Evolutionary conservation across 2,888 invertebrate genomes (phyloP).

Genomic region (Rhogogaster chlorosoma): DNA sequence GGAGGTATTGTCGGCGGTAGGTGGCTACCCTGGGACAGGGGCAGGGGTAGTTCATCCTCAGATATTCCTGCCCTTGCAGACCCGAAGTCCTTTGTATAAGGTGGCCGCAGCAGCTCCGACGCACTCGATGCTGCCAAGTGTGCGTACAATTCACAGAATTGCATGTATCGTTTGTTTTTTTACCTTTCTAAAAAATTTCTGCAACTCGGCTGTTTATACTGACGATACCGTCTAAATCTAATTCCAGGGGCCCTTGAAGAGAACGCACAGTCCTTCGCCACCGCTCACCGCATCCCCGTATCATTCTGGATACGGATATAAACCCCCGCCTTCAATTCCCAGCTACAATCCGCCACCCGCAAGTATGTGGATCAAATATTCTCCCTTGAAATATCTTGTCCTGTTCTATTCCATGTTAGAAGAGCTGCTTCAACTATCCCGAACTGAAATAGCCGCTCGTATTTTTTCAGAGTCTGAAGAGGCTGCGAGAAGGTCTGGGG

Average conservation of each 20-base stretch:
- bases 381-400: conserved; percentile 10
- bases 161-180: conserved; percentile 49
- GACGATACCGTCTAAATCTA: neutral
- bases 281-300: conserved; percentile 80
- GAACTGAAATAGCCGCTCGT: conserved; percentile 66
- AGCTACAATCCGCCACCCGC: conserved; percentile 82
- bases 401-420: conserved; percentile 49
- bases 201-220: conserved; percentile 32
- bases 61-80: conserved; percentile 82
- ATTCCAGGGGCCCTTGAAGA: conserved; percentile 80
- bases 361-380: conserved; percentile 79
- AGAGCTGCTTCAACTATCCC: neutral
- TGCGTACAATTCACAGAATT: conserved; percentile 63
- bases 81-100: conserved; percentile 77
- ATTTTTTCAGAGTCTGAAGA: conserved; percentile 86
- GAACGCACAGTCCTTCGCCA: conserved; percentile 84
- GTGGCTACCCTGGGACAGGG: conserved; percentile 71
- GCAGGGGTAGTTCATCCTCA: conserved; percentile 82
- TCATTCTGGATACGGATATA: conserved; percentile 80
- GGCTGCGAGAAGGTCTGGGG: conserved; percentile 88
- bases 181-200: conserved; percentile 59
- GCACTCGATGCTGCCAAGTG: conserved; percentile 74
- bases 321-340: conserved; percentile 80
- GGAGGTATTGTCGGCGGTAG: conserved; percentile 72
- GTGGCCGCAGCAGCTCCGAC: conserved; percentile 74